Base-by-base conservation (phyloP, 1,140 invertebrate species). In the Oedothorax gibbosus region DNA sequence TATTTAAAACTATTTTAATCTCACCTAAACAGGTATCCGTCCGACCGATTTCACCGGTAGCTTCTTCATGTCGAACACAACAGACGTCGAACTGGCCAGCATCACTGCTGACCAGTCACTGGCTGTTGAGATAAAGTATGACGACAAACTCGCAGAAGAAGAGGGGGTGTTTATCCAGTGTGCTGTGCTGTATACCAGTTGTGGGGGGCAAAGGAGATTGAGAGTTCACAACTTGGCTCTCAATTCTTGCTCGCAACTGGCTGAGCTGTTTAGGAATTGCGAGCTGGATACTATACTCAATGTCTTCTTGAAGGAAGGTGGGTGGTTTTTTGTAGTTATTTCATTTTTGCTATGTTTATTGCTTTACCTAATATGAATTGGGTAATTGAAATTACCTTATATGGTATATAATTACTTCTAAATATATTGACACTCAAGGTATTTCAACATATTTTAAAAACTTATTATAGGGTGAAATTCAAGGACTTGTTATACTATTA, bases 21-120 rank as follows among this genome's bases (percentile, higher is more conserved):
- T 5, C 35, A 35, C 35, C 35, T 35, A 35, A 35, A 35, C 85
- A 90, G 98, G 98, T 78, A 95, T 99, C 75, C 92, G 98, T 86
- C 95, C 98, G 20, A 97, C 97, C 0, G 97, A 99, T 89, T 99
- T 99, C 92, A 96, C 94, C 90, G 98, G 99, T 35, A 96, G 99
- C 90, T 98, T 98, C 91, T 99, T 93, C 90, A 99, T 99, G 98
- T 95, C 97, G n/a, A 99, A 99, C 90, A 98, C 98, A 14, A 99
- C 97, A 0, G 98, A 99, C 90, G 95, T 99, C 87, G 98, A 99
- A 90, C 90, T 99, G 87, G 97, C 96, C 75, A 93, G 94, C 78
- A 93, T 99, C 84, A 97, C 98, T 93, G 92, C 92, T 87, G 93
- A 95, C 87, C 95, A 98, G 90, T 95, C 95, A 3, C 91, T 99